Evolutionary conservation across 1,140 invertebrate species (phyloP).

Genomic region (Rhyacophila brunnea): DNA sequence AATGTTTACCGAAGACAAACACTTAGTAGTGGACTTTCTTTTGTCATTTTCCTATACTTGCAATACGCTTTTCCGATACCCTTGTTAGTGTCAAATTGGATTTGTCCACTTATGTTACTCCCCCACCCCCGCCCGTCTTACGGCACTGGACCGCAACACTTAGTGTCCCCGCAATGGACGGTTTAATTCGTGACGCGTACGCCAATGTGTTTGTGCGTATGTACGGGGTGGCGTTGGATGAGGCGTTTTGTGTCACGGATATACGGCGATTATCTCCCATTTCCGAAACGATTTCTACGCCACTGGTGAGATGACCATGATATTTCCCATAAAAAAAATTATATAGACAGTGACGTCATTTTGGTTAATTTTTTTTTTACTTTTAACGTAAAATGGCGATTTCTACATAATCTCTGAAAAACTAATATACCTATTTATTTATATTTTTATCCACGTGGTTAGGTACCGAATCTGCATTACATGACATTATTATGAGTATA

Average conservation of each 20-base stretch:
- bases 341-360: not conserved
- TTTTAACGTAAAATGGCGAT: too few species aligned
- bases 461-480: too few species aligned
- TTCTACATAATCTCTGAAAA: too few species aligned
- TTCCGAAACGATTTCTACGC: slow-evolving; percentile 5
- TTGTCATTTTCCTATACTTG: not conserved
- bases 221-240: too few species aligned
- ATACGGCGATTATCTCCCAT: slow-evolving; percentile 20
- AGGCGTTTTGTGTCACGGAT: slow-evolving; percentile 12
- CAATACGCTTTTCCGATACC: slow-evolving; percentile 11
- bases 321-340: not conserved
- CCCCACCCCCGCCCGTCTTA: not conserved
- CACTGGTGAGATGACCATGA: slow-evolving; percentile 1
- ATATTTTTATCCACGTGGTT: too few species aligned
- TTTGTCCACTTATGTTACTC: slow-evolving; percentile 10
- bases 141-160: not conserved
- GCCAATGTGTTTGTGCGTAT: slow-evolving; percentile 3
- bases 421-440: too few species aligned
- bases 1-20: too few species aligned
- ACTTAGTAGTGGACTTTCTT: too few species aligned
- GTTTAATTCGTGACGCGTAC: slow-evolving; percentile 22
- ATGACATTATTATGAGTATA: too few species aligned
- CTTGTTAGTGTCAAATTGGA: slow-evolving; percentile 22
- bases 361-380: too few species aligned
- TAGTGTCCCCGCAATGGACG: slow-evolving; percentile 7